A percentile compares a stretch with the other conserved stretches of the same genome.
phyloP scores from a whole-genome alignment of 2,113 vertebrate species.

The Festucalex cinctus region DNA sequence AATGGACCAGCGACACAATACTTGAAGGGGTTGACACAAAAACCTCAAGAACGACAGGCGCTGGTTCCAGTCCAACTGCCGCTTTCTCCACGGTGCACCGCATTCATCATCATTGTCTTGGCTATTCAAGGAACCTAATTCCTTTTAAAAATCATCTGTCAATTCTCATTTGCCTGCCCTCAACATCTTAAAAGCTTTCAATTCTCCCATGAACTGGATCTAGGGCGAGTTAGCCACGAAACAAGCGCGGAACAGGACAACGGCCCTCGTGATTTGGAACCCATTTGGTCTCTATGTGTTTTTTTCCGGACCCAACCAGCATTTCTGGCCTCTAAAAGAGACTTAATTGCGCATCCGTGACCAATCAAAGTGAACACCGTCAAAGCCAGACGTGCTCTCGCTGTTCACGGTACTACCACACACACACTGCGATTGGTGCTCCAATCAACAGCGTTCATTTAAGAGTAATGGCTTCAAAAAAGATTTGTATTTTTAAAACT shows the following conservation, averaged over 20 bases:
- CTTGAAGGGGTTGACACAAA: conserved; percentile 44
- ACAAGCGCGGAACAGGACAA: conserved; percentile 36
- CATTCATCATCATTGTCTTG: conserved; percentile 67
- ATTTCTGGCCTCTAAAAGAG: conserved; percentile 55
- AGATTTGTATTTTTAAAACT: no score
- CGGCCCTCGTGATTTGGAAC: conserved; percentile 18
- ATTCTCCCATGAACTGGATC: conserved; percentile 58
- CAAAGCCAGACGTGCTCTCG: conserved; percentile 33
- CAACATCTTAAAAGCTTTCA: conserved; percentile 49
- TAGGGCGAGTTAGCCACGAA: conserved; percentile 34
- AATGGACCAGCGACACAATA: conserved; percentile 35
- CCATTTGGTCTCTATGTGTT: conserved; percentile 30
- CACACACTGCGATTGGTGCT: conserved; percentile 10
- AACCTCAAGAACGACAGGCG: conserved; percentile 42
- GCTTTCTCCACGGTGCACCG: conserved; percentile 50
- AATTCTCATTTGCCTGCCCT: conserved; percentile 61
- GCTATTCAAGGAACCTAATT: conserved; percentile 53
- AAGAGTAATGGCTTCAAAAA: not conserved
- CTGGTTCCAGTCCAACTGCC: conserved; percentile 60
- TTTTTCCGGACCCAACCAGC: conserved; percentile 23
- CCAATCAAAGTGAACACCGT: conserved; percentile 65
- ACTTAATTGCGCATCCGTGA: conserved; percentile 63
- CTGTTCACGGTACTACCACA: conserved; percentile 6
- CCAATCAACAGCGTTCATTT: not conserved
- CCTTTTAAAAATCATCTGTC: conserved; percentile 65